Conservation (phyloP, 1,140 invertebrate species). For the Drosophila fuyamai region DNA sequence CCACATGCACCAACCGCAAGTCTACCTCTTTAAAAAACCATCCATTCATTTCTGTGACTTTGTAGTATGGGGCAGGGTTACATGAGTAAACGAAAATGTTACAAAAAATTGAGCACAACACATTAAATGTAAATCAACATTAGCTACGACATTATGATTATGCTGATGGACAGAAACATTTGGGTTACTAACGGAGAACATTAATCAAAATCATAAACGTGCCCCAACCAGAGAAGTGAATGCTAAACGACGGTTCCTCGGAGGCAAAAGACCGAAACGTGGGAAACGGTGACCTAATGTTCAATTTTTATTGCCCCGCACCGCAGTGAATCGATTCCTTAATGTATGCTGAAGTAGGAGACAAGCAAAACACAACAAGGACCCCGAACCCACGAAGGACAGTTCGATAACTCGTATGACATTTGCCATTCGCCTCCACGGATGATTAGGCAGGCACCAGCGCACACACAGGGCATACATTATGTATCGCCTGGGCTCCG, state of each 20-base stretch:
- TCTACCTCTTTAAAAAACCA: constrained; percentile 40
- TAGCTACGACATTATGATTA: constrained; percentile 62
- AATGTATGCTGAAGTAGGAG: constrained; percentile 59
- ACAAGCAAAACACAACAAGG: constrained; percentile 31
- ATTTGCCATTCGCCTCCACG: constrained; percentile 70
- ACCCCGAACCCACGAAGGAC: constrained; percentile 27
- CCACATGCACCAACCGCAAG: background rate
- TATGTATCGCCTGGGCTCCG: constrained; percentile 10
- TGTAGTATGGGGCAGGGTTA: constrained; percentile 7
- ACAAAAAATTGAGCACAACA: constrained; percentile 74
- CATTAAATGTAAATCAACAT: constrained; percentile 80
- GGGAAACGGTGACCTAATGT: constrained; percentile 57
- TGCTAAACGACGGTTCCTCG: constrained; percentile 18
- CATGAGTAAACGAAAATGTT: constrained; percentile 49
- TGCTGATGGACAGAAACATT: constrained; percentile 74
- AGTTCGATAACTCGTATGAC: constrained; percentile 63
- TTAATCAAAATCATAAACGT: constrained; percentile 81
- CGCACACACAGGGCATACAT: constrained; percentile 20
- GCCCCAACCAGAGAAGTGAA: constrained; percentile 16
- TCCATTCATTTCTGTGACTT: constrained; percentile 25
- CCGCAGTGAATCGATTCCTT: constrained; percentile 72
- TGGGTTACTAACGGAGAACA: constrained; percentile 63
- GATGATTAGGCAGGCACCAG: constrained; percentile 70
- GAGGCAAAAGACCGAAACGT: constrained; percentile 1
- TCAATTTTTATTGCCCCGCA: constrained; percentile 77